Evolutionary conservation across 2,797 vertebrate species (phyloP), one percentile per base, ranked within the genome.

Genomic region (Spatula versicolor): DNA sequence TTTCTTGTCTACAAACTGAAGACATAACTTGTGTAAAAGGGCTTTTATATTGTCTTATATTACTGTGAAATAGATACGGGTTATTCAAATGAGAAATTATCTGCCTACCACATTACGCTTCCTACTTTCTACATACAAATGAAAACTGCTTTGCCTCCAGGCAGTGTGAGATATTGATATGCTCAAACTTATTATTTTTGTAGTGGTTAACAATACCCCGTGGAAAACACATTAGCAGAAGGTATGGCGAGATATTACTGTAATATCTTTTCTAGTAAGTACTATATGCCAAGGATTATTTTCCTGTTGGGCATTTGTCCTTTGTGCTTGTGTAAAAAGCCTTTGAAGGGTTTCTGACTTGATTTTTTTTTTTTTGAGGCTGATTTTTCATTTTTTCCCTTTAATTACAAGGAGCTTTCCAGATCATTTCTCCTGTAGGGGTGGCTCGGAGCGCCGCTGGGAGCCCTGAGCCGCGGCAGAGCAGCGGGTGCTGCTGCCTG

Each of bases 61-160:
- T 88, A 55, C 58, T 66, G 46, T 66, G 75, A 92, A 92, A 85
- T 41, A 90, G 66, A 88, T 89, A n/a, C 66, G 33, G 26, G 48
- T 93, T 94, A 89, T 94, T 95, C 81, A 95, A 78, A 96, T 85
- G 86, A 94, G 81, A 41, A 88, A 92, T 94, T 95, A 93, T 85
- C 83, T 2, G 19, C 68, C 91, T 93, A 85, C 68, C 58, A 11
- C 72, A 20, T 86, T 74, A 80, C 15, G 31, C 59, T 78, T 87
- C 13, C 69, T 85, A 26, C 78, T 81, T 92, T 20, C 46, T 52
- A 75, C 28, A 45, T 37, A 48, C 25, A 85, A 83, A 68, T 77
- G 69, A 62, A 86, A 92, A 68, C 5, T n/a, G 75, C 81, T 77
- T 64, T 85, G 83, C 54, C 69, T 92, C 30, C 58, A 85, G 86